Percentiles rank a stretch among this genome's conserved stretches.
phyloP scores from a whole-genome alignment of 2,797 vertebrate genomes.

The Ctenopoma kingsleyae region DNA sequence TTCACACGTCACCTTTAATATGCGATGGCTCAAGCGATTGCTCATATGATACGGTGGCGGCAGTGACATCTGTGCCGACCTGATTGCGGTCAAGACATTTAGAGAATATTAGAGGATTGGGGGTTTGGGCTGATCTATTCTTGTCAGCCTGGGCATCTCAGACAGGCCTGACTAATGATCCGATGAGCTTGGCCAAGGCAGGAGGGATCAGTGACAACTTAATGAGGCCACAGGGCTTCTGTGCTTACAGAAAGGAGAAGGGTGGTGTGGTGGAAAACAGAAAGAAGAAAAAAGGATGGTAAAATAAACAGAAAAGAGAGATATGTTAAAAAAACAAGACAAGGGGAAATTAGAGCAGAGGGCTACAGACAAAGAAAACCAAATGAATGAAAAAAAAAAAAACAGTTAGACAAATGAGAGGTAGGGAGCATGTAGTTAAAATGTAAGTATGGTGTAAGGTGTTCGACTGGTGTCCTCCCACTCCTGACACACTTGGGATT shows the following conservation, averaged over 20 bases:
- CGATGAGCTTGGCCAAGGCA: slow-evolving; percentile 39
- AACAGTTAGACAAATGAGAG: slow-evolving; percentile 34
- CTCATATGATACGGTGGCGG: slow-evolving; percentile 10
- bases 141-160: slow-evolving; percentile 56
- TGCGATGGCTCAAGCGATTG: not conserved
- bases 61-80: not conserved
- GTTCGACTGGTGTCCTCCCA: slow-evolving; percentile 57
- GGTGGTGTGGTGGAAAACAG: not conserved
- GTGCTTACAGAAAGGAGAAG: slow-evolving; percentile 47
- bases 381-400: slow-evolving; percentile 20
- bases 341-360: slow-evolving; percentile 17
- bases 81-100: slow-evolving; percentile 43
- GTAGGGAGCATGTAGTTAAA: slow-evolving; percentile 24
- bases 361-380: not conserved
- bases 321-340: slow-evolving; percentile 8
- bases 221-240: slow-evolving; percentile 68
- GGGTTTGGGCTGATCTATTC: slow-evolving; percentile 65
- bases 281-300: not conserved
- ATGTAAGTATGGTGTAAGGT: slow-evolving; percentile 44
- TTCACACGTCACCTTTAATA: slow-evolving; percentile 24
- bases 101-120: slow-evolving; percentile 61
- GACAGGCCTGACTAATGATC: slow-evolving; percentile 71
- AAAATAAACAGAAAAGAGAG: slow-evolving; percentile 20
- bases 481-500: slow-evolving; percentile 40
- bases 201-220: slow-evolving; percentile 69